Base-by-base conservation (phyloP, 2,797 vertebrate species). In the Alectoris magna region DNA sequence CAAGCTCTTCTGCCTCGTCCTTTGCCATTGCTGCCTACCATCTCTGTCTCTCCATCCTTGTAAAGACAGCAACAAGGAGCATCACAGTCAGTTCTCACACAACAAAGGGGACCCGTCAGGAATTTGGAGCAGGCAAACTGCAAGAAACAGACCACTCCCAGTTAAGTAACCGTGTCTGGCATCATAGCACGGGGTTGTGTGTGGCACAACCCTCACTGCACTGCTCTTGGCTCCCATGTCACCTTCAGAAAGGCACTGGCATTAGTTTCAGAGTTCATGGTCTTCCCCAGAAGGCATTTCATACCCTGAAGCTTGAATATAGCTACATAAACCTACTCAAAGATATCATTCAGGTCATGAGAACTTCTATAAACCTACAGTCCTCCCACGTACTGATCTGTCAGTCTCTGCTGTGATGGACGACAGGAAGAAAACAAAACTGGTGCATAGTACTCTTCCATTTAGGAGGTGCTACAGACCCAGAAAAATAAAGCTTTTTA, bases 1-100 rank as follows among this genome's bases (percentile, higher is more conserved):
- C 10, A 58, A 8, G 34, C 38, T 59, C 60, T 72, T 31, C 75
- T 51, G 38, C 27, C 53, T 80, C 44, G 62, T 18, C 36, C 44
- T 51, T n/a, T 44, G 44, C 44, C 26, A 18, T 12, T 22, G 27
- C 51, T 72, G 51, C 51, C 53, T 44, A 66, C 38, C 53, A 72
- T 67, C 31, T 87, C 59, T 26, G 7, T 34, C 38, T 51, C 75
- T 29, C 6, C 14, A 72, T 39, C 38, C 53, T 36, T 66, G 31
- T 2, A 2, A 53, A 19, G 53, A 73, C 53, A 66, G 22, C 1
- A 4, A 46, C 38, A n/a, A 80, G 69, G 14, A 73, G 17, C 27
- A 34, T 15, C 2, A 6, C 0, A 0, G 22, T 23, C 17, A 18
- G 51, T n/a, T 80, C 17, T 59, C n/a, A 51, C 4, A 1, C 27